Evolutionary conservation across 2,888 invertebrate species (phyloP).

Genomic region (Cerceris ruficornis): DNA sequence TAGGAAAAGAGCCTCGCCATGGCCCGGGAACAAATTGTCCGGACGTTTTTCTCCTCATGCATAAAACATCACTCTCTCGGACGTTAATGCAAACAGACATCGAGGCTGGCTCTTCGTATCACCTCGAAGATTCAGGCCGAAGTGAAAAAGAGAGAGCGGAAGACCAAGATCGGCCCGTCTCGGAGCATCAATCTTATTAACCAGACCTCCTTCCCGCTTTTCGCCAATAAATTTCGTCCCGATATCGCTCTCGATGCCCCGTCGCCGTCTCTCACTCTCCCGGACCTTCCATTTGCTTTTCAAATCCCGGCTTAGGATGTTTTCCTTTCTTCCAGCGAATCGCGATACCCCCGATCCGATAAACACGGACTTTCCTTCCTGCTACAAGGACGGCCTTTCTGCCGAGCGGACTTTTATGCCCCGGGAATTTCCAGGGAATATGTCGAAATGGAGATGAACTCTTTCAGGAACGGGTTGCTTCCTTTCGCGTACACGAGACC

Average conservation of each 20-base stretch:
- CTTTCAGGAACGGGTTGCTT: too few relatives aligned
- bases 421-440: not conserved
- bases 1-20: slow-evolving; percentile 12
- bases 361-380: too few relatives aligned
- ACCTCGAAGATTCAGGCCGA: slow-evolving; percentile 14
- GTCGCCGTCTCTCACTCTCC: slow-evolving; percentile 16
- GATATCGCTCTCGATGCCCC: not conserved
- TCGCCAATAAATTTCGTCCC: slow-evolving; percentile 60
- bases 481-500: too few relatives aligned
- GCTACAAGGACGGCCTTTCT: not conserved
- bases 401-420: not conserved
- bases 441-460: too few relatives aligned
- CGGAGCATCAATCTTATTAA: slow-evolving; percentile 73
- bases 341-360: too few relatives aligned
- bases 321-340: too few relatives aligned
- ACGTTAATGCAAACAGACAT: slow-evolving; percentile 74
- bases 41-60: slow-evolving; percentile 71
- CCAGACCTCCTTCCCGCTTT: slow-evolving; percentile 58
- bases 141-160: not conserved
- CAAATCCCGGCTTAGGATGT: slow-evolving; percentile 9
- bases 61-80: slow-evolving; percentile 73
- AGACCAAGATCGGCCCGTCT: slow-evolving; percentile 23
- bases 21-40: slow-evolving; percentile 67
- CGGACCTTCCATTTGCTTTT: slow-evolving; percentile 11
- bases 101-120: slow-evolving; percentile 57